Conservation (phyloP, 2,888 invertebrate genomes). For the Rhimphoctona megacephalus region DNA sequence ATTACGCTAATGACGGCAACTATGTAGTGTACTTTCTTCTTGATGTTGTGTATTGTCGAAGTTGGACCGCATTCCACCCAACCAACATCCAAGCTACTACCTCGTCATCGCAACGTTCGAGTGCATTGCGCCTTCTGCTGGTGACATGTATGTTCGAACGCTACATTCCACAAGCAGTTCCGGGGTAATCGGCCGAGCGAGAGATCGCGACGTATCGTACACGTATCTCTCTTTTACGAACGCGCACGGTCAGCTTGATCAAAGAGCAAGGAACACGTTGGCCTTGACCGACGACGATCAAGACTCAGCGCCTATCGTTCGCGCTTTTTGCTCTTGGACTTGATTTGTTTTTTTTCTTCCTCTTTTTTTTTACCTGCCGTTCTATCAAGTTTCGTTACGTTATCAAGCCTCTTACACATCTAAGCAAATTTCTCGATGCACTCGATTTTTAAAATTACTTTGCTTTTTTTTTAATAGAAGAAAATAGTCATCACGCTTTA, state of each 20-base stretch:
- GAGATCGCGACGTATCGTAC: constrained; percentile 19
- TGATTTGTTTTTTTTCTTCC: neutral
- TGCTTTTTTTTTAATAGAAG: neutral
- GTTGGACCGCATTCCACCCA: constrained; percentile 57
- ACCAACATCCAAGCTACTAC: constrained; percentile 12
- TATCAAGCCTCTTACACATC: neutral
- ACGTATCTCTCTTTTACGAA: constrained; percentile 5
- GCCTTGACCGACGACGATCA: constrained; percentile 64
- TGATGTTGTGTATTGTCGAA: neutral
- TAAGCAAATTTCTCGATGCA: neutral
- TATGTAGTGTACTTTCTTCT: neutral
- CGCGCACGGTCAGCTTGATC: constrained; percentile 34
- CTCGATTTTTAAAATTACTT: neutral
- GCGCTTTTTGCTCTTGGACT: constrained; percentile 15
- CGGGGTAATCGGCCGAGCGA: constrained; percentile 66
- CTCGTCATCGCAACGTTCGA: constrained; percentile 39
- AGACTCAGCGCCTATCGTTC: constrained; percentile 12
- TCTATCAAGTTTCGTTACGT: neutral
- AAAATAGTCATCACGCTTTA: neutral
- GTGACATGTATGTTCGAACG: constrained; percentile 34
- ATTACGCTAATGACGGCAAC: constrained; percentile 29
- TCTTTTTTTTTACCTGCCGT: neutral
- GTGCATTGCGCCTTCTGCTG: constrained; percentile 48
- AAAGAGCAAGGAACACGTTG: constrained; percentile 47
- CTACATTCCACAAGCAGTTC: constrained; percentile 56